These are phyloP conservation scores for Microcebus tavaratra DNA, from an alignment of 2,113 vertebrate genomes.

Conservation along the genomic window DNA sequence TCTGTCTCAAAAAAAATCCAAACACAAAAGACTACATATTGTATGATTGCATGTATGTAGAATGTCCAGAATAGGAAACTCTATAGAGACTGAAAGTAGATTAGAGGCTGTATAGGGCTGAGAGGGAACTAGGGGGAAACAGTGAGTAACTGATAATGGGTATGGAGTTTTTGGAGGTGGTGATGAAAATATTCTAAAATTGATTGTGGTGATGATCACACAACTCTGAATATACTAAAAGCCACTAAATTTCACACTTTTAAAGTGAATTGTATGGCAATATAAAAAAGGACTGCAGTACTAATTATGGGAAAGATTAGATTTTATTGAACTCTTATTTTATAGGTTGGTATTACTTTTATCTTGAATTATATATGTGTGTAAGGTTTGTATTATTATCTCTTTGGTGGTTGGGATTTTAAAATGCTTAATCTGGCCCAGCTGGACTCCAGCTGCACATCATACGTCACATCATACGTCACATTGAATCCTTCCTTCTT, in stretches of 20 bases:
- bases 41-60: slow-evolving; percentile 8
- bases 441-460: neutral
- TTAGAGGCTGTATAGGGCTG: neutral
- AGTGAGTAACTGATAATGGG: neutral
- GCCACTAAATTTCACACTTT: neutral
- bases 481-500: slow-evolving; percentile 14
- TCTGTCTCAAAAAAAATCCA: neutral
- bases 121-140: neutral
- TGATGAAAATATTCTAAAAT: slow-evolving; percentile 35
- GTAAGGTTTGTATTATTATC: neutral
- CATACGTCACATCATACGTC: neutral
- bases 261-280: neutral
- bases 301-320: neutral
- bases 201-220: neutral
- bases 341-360: slow-evolving; percentile 34
- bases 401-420: neutral
- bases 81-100: slow-evolving; percentile 13
- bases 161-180: neutral
- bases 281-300: slow-evolving; percentile 9
- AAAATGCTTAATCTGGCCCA: slow-evolving; percentile 5
- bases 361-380: neutral
- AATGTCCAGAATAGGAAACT: slow-evolving; percentile 27
- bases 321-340: slow-evolving; percentile 1
- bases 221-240: neutral
- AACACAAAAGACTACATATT: neutral